Conservation (phyloP, 2,888 invertebrate genomes). For the Dyspetes luteomarginatus region DNA sequence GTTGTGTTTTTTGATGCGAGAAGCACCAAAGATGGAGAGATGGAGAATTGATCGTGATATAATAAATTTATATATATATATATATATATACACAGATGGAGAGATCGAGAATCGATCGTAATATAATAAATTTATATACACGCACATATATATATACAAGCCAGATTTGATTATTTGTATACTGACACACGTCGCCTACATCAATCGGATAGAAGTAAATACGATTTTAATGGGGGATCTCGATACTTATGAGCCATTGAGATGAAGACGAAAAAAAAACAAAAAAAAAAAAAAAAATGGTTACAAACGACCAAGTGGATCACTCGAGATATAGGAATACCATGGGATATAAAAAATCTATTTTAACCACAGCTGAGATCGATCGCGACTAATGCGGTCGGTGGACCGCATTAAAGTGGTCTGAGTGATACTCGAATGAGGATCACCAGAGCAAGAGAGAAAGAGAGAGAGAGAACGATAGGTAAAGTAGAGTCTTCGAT, state of each 20-base stretch:
- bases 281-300: not conserved
- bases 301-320: conserved; percentile 22
- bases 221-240: not conserved
- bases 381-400: conserved; percentile 59
- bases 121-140: not conserved
- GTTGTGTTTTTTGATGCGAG: conserved; percentile 9
- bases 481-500: conserved; percentile 31
- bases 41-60: not conserved
- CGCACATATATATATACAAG: not conserved
- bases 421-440: conserved; percentile 24
- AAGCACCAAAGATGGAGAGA: not conserved
- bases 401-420: conserved; percentile 39
- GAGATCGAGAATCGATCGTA: not conserved
- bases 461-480: conserved; percentile 6
- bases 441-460: not conserved
- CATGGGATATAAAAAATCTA: conserved; percentile 22
- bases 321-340: conserved; percentile 31
- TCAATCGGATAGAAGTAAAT: not conserved
- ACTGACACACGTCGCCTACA: not conserved
- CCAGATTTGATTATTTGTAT: not conserved
- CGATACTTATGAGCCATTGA: conserved; percentile 1
- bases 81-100: no score
- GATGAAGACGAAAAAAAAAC: conserved; percentile 1
- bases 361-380: conserved; percentile 51
- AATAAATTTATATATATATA: no score